Evolutionary conservation across 1,140 invertebrate species (phyloP), one percentile per base, ranked within the genome.

Genomic region (Bicyclus anynana): DNA sequence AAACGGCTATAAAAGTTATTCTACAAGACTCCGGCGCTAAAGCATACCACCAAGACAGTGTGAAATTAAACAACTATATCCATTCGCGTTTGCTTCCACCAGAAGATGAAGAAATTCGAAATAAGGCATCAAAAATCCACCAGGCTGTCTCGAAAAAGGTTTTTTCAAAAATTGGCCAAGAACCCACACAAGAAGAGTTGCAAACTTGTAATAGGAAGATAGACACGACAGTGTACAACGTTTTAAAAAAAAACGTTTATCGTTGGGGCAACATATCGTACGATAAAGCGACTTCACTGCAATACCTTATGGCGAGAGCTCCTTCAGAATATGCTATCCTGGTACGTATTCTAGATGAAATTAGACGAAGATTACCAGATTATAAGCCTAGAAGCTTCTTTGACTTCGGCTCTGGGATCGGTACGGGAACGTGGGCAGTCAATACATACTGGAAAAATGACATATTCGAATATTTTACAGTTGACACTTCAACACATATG

Each of bases 321-420:
- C 90, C 93, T 12, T 87, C 91, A 5, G 95, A 98, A 59, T 97
- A 95, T 91, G 92, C 94, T 3, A 91, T 93, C 5, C 74, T 97
- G 18, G 70, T 82, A 51, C 91, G 88, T 70, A 92, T 97, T 51
- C 92, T 98, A 48, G 84, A 90, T 10, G 96, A 98, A 90, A 94
- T 97, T 40, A 85, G 86, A 59, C 68, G 73, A 46, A 84, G 91
- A 20, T 89, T 94, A 77, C 86, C 89, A 40, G 62, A 92, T n/a
- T 98, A 95, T 80, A 83, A 89, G 40, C 97, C 97, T 0, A 85
- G 89, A 57, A 93, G 93, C 53, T 90, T 97, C 52, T 95, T 97
- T 77, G 97, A 98, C 87, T 97, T 97, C 89, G 97, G 97, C 5
- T 97, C 96, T 42, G 97, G 97, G 12, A 82, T 96, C 40, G 97